phyloP scores from a whole-genome alignment of 2,888 invertebrate species.

The Aquatica leii region DNA sequence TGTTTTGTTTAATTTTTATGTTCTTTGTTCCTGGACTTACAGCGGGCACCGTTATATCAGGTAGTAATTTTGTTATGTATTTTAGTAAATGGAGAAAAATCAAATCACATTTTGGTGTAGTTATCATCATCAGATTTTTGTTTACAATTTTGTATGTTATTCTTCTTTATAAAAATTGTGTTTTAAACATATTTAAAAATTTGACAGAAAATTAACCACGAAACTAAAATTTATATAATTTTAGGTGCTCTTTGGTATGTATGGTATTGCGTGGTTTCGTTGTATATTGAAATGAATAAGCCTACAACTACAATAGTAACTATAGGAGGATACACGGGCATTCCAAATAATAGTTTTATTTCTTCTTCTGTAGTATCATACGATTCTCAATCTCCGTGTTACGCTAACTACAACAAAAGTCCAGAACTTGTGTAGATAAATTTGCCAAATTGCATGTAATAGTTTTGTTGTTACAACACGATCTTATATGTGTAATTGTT shows the following conservation, averaged over 20 bases:
- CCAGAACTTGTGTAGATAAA: conserved; percentile 25
- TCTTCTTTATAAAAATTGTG: background rate
- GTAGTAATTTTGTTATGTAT: conserved; percentile 15
- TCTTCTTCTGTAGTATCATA: conserved; percentile 23
- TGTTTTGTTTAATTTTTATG: conserved; percentile 30
- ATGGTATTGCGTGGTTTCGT: conserved; percentile 28
- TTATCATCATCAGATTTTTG: too few species aligned
- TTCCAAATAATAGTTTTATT: conserved; percentile 18
- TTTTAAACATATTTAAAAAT: background rate
- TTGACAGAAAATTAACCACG: background rate
- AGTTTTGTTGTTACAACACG: too few species aligned
- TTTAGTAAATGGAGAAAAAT: too few species aligned
- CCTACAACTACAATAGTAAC: conserved; percentile 24
- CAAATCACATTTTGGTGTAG: too few species aligned
- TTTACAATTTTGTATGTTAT: background rate
- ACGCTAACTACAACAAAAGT: conserved; percentile 16
- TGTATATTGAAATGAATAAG: conserved; percentile 26
- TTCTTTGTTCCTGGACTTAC: conserved; percentile 25
- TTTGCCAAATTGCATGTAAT: too few species aligned
- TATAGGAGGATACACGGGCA: conserved; percentile 26
- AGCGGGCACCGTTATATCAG: conserved; percentile 22
- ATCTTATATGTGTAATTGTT: background rate
- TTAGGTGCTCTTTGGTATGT: conserved; percentile 26
- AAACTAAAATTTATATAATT: background rate
- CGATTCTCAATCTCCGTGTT: conserved; percentile 25